These are phyloP conservation scores for Anoncus sp. DNA, from an alignment of 2,888 invertebrate genomes.

Conservation along the genomic window DNA sequence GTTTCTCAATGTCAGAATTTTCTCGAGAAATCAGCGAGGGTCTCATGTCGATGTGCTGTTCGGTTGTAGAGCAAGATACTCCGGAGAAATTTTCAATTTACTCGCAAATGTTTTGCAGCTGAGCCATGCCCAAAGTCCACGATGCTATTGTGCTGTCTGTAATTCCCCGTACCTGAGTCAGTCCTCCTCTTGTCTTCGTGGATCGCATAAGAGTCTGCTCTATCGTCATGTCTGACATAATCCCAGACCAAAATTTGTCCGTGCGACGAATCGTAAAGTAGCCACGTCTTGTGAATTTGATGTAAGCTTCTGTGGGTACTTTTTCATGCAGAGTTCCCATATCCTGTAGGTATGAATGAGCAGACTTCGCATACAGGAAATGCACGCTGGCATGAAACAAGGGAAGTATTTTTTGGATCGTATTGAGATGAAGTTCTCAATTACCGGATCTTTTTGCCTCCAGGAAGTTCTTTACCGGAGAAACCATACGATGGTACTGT, in stretches of 20 bases:
- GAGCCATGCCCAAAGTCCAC: constrained; percentile 63
- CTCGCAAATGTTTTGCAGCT: constrained; percentile 63
- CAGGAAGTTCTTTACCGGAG: constrained; percentile 61
- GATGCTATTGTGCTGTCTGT: constrained; percentile 67
- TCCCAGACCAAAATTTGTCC: constrained; percentile 36
- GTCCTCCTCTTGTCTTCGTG: constrained; percentile 26
- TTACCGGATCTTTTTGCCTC: constrained; percentile 12
- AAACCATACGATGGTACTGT: constrained; percentile 61
- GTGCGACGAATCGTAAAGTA: constrained; percentile 36
- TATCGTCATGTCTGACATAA: constrained; percentile 41
- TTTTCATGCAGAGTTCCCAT: constrained; percentile 71
- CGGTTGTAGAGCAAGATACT: constrained; percentile 61
- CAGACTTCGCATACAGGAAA: constrained; percentile 77
- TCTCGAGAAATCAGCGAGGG: constrained; percentile 57
- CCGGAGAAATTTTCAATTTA: constrained; percentile 66
- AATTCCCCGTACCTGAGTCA: constrained; percentile 29
- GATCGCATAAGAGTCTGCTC: constrained; percentile 34
- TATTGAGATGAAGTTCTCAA: constrained; percentile 63
- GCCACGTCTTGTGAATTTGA: constrained; percentile 4
- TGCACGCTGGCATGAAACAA: constrained; percentile 79
- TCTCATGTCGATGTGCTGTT: constrained; percentile 72
- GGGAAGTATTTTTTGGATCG: constrained; percentile 69
- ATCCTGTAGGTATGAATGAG: constrained; percentile 78
- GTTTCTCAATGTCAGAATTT: constrained; percentile 45
- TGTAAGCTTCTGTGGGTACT: constrained; percentile 56